Conservation (phyloP, 2,888 invertebrate genomes). For the Parelbella ahira region DNA sequence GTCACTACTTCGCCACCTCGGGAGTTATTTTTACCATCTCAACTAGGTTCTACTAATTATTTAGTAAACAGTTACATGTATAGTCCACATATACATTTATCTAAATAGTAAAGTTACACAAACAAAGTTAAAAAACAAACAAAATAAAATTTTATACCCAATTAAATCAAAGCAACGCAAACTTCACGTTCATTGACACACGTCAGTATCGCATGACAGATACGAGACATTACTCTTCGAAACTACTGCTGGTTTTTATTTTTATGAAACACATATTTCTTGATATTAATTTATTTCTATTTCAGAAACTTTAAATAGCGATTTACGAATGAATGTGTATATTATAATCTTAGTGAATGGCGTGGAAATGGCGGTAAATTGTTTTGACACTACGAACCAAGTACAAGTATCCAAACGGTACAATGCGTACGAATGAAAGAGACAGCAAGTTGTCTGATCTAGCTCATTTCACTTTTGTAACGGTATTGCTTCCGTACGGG, state of each 20-base stretch:
- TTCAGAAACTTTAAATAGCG: too few species aligned
- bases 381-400: too few species aligned
- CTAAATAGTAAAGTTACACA: constrained; percentile 2
- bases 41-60: constrained; percentile 8
- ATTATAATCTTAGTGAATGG: too few species aligned
- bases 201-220: too few species aligned
- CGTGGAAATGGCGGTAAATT: too few species aligned
- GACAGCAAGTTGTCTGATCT: constrained; percentile 9
- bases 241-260: too few species aligned
- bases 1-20: constrained; percentile 45
- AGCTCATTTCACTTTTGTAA: constrained; percentile 63
- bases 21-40: constrained; percentile 5
- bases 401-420: constrained; percentile 8
- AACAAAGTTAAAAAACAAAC: constrained; percentile 14
- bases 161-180: constrained; percentile 14
- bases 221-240: too few species aligned
- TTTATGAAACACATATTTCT: too few species aligned
- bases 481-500: constrained; percentile 73
- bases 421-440: constrained; percentile 10
- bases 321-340: too few species aligned
- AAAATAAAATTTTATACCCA: constrained; percentile 25
- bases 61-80: constrained; percentile 13
- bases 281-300: too few species aligned
- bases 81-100: constrained; percentile 22
- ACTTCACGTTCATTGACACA: constrained; percentile 20